Conservation (phyloP, 2,888 invertebrate genomes). For the Campoplex nolae region DNA sequence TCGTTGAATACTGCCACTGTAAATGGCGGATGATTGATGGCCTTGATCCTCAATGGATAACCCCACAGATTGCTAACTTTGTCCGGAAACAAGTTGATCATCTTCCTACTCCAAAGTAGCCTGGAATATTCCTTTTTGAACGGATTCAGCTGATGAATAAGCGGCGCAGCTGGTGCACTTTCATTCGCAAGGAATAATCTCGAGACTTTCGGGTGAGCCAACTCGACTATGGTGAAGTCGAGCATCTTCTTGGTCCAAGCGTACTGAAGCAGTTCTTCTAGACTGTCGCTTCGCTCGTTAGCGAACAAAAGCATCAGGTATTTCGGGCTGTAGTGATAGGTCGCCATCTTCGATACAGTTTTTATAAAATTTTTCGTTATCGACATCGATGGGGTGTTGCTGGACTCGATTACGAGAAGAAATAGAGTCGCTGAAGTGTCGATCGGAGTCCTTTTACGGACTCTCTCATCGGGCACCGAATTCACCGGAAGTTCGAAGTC, state of each 20-base stretch:
- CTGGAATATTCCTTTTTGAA: slow-evolving; percentile 59
- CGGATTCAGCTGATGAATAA: slow-evolving; percentile 68
- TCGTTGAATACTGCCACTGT: not conserved
- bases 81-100: slow-evolving; percentile 66
- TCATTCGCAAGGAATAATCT: not conserved
- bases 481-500: not conserved
- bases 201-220: slow-evolving; percentile 3
- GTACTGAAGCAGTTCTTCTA: slow-evolving; percentile 54
- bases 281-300: slow-evolving; percentile 2
- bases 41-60: slow-evolving; percentile 60
- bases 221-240: slow-evolving; percentile 66
- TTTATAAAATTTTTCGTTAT: not conserved
- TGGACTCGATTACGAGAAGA: slow-evolving; percentile 26
- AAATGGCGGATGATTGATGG: not conserved
- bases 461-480: not conserved
- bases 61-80: slow-evolving; percentile 70
- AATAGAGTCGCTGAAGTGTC: slow-evolving; percentile 31
- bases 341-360: slow-evolving; percentile 36
- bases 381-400: not conserved
- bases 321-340: slow-evolving; percentile 29
- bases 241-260: slow-evolving; percentile 63
- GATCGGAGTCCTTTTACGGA: not conserved
- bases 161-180: slow-evolving; percentile 5
- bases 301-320: slow-evolving; percentile 49
- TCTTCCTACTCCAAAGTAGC: slow-evolving; percentile 15